Evolutionary conservation across 2,888 invertebrate species (phyloP), one percentile per base, ranked within the genome.

Genomic region (Drosophila quasianomalipes): DNA sequence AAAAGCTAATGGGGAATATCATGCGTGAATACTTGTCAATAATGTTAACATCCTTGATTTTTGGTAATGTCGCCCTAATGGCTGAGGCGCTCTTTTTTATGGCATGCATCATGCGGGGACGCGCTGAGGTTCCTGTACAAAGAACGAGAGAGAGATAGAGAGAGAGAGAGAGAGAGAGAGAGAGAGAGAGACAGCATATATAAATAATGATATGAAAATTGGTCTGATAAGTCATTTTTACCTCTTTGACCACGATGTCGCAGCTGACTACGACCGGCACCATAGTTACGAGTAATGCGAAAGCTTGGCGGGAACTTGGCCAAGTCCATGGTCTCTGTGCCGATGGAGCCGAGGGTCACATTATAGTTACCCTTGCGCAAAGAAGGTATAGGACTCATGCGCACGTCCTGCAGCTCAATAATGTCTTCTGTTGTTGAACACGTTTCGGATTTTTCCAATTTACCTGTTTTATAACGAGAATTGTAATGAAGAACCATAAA

Each of bases 21-120:
- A 99, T 96, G 85, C 99, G 95, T 41, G 99, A 99, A 93, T 99
- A 99, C 91, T 99, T 99, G 94, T 99, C 99, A 91, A 99, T 99
- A 83, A 99, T 96, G 93, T 99, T 99, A 74, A 99, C 99, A 94
- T 99, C 99, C 90, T 98, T 97, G 83, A 99, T 98, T 94, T 97
- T 97, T n/a, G 98, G 98, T 95, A 98, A 96, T 39, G 97, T 97
- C n/a, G 96, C 96, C 92, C 96, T 97, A 85, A 98, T 94, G 39
- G 97, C 97, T n/a, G 96, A 96, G 4, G 98, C 98, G 55, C 98
- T 97, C 85, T 96, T 96, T 59, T 96, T 96, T 22, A 98, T 94
- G 19, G 97, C 97, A 92, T 97, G 97, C 76, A 98, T 94, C 93
- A 98, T 95, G 93, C 96, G 96, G 76, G 96, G 95, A 59, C 92